Evolutionary conservation across 2,797 vertebrate genomes (phyloP), one percentile per base, ranked within the genome.

Genomic region (Alectoris magna): DNA sequence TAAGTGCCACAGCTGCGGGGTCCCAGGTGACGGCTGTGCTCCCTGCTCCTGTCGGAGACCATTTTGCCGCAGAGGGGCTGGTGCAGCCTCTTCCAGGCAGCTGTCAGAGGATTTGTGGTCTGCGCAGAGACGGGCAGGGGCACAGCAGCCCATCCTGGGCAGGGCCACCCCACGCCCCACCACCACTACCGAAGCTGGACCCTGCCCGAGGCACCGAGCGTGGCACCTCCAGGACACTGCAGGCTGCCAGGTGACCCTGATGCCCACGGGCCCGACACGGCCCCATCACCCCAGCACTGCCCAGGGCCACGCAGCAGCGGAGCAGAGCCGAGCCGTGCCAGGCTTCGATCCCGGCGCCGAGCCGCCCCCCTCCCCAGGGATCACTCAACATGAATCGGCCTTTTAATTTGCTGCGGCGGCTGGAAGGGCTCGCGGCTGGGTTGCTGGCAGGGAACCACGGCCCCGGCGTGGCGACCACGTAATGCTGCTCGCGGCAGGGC

Each of bases 331-430:
- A 85, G 89, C 73, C 16, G 27, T 69, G 92, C 94, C 94, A 93
- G 84, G 84, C 95, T 95, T 96, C 87, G 84, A 92, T 96, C 91
- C 94, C 59, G 58, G 87, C 79, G 34, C 77, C 53, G 79, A 67
- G 87, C 95, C 36, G 39, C 84, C 95, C 91, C 93, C 70, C 90
- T 95, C 87, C 88, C 97, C 91, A 68, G 97, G 97, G 98, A 98
- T 95, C 97, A 91, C 95, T 98, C 97, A 97, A 94, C 96, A 85
- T 88, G 94, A 98, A 98, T 97, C 95, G 97, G 97, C 96, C 97
- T 98, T 98, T 98, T 98, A 98, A 98, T 98, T 98, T 97, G 95
- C 97, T 97, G 97, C 96, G 76, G 97, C 95, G 86, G 96, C 97
- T 96, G 96, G 94, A 96, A 97, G 93, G 97, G 96, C 97, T 96